Evolutionary conservation across 2,888 invertebrate genomes (phyloP), one percentile per base, ranked within the genome.

Genomic region (Beris chalybata): DNA sequence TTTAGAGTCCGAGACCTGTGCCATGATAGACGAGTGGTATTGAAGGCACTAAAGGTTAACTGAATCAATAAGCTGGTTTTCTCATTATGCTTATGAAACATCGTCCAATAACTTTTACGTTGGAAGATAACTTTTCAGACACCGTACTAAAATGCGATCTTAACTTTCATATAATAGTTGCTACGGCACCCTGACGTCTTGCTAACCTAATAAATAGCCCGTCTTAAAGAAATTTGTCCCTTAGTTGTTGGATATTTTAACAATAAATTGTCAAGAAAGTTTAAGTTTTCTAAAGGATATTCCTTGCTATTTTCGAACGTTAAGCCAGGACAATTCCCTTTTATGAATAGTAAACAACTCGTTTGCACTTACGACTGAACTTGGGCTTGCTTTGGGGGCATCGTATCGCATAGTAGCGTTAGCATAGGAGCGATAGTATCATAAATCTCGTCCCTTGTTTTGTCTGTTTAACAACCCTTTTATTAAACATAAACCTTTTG

Each of bases 341-440:
- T 61, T 61, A 61, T 61, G 61, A 61, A 61, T 61, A 61, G 61
- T 61, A 61, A 61, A 61, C 61, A 61, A 61, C 50, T 61, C 61
- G 61, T 61, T 61, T 61, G 52, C 61, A 61, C 61, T 50, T 52
- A 50, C 38, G 11, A n/a, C 32, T 38, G 52, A 50, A 32, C 31
- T 38, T 38, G 38, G 38, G 38, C 22, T 38, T 38, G 38, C 38
- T 38, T 38, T 9, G 38, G 38, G 38, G 38, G 38, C 38, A 22
- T 22, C 22, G 22, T 22, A 22, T 22, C 22, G 38, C 9, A 9
- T 38, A 38, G 38, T 38, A 38, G 38, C 38, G 38, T 5, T 38
- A 52, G 38, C 29, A 48, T 4, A 32, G 52, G 22, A 44, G 30
- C 22, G 48, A 50, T 12, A 50, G 38, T 52, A 52, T 50, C 50